These are phyloP conservation scores for Pelagia noctiluca DNA, from an alignment of 30 jellyfish, hydroid and myxozoan species.

Conservation along the genomic window DNA sequence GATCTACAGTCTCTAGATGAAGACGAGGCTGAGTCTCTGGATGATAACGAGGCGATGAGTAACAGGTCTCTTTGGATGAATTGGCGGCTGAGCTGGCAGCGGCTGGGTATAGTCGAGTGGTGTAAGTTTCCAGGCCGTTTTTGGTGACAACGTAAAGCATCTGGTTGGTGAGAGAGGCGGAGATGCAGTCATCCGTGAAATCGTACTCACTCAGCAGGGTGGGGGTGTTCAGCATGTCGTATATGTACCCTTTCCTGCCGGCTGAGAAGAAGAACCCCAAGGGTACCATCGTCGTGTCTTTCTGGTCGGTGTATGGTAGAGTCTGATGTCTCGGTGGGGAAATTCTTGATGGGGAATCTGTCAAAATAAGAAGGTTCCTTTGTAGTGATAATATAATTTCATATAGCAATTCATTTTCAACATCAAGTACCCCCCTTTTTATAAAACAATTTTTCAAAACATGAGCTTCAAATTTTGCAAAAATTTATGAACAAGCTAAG, in stretches of 20 bases:
- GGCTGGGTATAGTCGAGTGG: constrained; percentile 87
- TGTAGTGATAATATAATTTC: too few species aligned
- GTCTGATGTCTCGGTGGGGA: neutral
- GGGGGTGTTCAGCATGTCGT: constrained; percentile 68
- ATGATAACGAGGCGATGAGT: neutral
- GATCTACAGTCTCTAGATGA: constrained; percentile 19
- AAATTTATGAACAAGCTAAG: too few species aligned
- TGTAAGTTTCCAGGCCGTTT: constrained; percentile 90
- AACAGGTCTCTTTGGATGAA: constrained; percentile 1
- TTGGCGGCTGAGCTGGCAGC: constrained; percentile 55
- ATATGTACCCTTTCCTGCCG: constrained; percentile 84
- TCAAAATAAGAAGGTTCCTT: too few species aligned
- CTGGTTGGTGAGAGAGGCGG: constrained; percentile 74
- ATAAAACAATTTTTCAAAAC: too few species aligned
- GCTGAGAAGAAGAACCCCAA: constrained; percentile 87
- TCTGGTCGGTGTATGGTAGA: neutral
- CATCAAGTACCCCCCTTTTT: too few species aligned
- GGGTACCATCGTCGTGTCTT: constrained; percentile 31
- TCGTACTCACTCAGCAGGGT: constrained; percentile 66
- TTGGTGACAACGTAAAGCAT: constrained; percentile 74
- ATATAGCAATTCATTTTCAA: too few species aligned
- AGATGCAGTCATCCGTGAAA: constrained; percentile 79
- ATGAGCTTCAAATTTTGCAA: too few species aligned
- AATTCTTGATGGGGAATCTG: neutral
- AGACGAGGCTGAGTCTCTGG: neutral